These are phyloP conservation scores for Silurus meridionalis DNA, from an alignment of 2,113 vertebrate genomes.

Conservation along the genomic window DNA sequence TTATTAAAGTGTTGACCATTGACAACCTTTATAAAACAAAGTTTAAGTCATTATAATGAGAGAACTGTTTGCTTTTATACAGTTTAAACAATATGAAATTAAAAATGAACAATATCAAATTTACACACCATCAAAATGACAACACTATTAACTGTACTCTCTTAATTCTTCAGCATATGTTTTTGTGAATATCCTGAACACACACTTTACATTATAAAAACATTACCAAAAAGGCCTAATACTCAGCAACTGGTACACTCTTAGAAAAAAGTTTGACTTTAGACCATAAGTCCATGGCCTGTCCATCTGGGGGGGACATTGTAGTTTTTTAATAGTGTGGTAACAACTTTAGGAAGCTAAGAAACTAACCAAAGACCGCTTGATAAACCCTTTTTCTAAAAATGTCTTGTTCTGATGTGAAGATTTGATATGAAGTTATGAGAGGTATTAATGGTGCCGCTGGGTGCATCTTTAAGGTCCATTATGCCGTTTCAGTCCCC, in stretches of 20 bases:
- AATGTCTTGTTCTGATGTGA: not conserved
- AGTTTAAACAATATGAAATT: conserved; percentile 12
- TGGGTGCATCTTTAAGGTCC: not conserved
- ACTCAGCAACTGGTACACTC: not conserved
- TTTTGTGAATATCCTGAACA: not conserved
- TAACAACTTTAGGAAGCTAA: not conserved
- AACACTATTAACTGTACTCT: not conserved
- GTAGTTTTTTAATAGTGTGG: not conserved
- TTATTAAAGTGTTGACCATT: conserved; percentile 6
- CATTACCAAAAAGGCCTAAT: not conserved
- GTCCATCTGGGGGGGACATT: not conserved
- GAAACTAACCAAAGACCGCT: not conserved
- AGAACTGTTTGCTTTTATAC: not conserved
- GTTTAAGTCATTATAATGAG: not conserved
- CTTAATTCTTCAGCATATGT: not conserved
- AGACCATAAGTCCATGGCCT: not conserved
- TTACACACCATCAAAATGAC: conserved; percentile 8
- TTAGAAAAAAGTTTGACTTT: not conserved
- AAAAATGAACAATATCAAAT: conserved; percentile 7
- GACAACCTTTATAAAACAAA: conserved; percentile 5
- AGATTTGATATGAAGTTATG: not conserved
- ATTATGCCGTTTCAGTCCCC: conserved; percentile 58
- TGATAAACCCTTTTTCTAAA: not conserved
- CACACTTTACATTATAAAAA: not conserved
- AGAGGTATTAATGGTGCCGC: not conserved